Evolutionary conservation across 1,140 invertebrate species (phyloP), one percentile per base, ranked within the genome.

Genomic region (Nasonia giraulti): DNA sequence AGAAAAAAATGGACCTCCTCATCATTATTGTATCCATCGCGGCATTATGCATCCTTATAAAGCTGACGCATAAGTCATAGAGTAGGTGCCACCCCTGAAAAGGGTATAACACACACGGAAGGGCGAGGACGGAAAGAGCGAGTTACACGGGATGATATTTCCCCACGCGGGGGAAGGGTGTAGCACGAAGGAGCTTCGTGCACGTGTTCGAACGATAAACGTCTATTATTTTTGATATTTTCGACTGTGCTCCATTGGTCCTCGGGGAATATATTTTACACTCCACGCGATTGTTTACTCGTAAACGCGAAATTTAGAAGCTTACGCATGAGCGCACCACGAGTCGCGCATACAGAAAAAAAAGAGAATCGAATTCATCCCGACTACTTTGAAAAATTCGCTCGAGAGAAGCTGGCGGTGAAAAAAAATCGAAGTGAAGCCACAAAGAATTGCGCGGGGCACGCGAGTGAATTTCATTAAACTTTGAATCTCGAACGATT

Each of bases 401-500:
- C 47, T 12, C 47, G 6, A n/a, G 17, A 17, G 17, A 14, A 12
- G 4, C 20, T 4, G 17, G 55, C 55, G 6, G 50, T 55, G 6
- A 5, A 62, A 62, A 62, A 62, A 62, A 62, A 62, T 62, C 55
- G 17, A 80, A 50, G 40, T 2, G 50, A 55, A 81, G 17, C 20
- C 44, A 74, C 37, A 20, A 81, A 81, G 40, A 55, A 77, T 31
- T 55, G 69, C 3, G 23, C 14, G 55, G 55, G 20, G n/a, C 1
- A 1, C 27, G 27, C 27, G 27, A 27, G 27, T 20, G 40, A 79
- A 79, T 79, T 84, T 68, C 40, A 84, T 79, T 79, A 55, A 79
- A 50, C 73, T 62, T 62, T 31, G 62, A 77, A 83, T 88, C 84
- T 74, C 83, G 83, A 86, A 85, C 86, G 86, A 86, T 88, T 88